Evolutionary conservation across 2,888 invertebrate genomes (phyloP).

Genomic region (Acleris holmiana): DNA sequence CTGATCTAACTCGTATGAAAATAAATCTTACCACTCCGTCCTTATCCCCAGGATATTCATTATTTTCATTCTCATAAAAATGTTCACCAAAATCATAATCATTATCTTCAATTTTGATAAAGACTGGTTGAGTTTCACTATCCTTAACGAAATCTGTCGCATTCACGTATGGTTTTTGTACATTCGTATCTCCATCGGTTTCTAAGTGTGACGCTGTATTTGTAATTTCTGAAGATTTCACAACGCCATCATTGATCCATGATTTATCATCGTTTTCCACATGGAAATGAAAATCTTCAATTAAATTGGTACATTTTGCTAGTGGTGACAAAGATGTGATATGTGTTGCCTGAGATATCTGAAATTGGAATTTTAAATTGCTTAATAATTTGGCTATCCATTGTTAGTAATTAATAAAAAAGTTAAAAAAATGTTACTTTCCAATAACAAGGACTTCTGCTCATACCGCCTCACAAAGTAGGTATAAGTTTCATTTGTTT

Average conservation of each 20-base stretch:
- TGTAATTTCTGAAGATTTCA: too few species aligned
- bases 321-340: slow-evolving; percentile 20
- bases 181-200: too few species aligned
- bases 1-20: too few species aligned
- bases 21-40: too few species aligned
- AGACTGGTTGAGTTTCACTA: slow-evolving; percentile 38
- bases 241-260: background rate
- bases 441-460: too few species aligned
- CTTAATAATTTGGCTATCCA: too few species aligned
- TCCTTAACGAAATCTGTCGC: background rate
- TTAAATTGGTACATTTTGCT: slow-evolving; percentile 1
- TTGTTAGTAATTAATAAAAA: too few species aligned
- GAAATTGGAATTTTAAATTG: background rate
- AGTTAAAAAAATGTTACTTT: too few species aligned
- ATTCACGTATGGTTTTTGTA: too few species aligned
- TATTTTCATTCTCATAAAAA: slow-evolving; percentile 38
- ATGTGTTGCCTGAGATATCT: slow-evolving; percentile 19
- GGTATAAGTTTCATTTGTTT: too few species aligned
- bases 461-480: too few species aligned
- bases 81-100: slow-evolving; percentile 30
- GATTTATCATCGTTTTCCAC: slow-evolving; percentile 12
- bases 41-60: background rate
- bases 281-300: background rate
- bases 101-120: slow-evolving; percentile 53
- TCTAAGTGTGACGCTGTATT: too few species aligned